Evolutionary conservation across 1,140 invertebrate genomes (phyloP).

Genomic region (Kradibia gibbosae): DNA sequence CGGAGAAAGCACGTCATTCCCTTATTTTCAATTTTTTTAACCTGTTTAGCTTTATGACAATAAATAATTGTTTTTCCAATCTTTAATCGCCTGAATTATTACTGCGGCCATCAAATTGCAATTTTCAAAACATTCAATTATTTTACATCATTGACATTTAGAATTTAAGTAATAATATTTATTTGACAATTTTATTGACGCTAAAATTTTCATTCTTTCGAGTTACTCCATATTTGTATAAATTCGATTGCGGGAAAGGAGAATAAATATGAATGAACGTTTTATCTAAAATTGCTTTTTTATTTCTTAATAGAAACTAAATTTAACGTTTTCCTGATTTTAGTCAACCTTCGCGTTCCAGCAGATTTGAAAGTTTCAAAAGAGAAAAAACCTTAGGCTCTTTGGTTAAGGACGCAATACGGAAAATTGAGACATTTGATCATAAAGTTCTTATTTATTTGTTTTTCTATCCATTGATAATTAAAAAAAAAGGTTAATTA

Average conservation of each 20-base stretch:
- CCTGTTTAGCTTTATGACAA: too few relatives aligned
- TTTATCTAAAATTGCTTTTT: slow-evolving; percentile 4
- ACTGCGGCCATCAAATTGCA: background rate
- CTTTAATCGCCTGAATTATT: background rate
- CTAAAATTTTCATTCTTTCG: background rate
- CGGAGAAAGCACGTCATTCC: too few relatives aligned
- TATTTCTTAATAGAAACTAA: background rate
- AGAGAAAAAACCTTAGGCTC: background rate
- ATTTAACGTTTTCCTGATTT: background rate
- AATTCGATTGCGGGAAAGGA: background rate
- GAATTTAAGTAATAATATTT: background rate
- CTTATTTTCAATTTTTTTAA: too few relatives aligned
- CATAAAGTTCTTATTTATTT: too few relatives aligned
- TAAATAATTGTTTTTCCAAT: background rate
- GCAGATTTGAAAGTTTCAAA: slow-evolving; percentile 12
- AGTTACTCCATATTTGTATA: background rate
- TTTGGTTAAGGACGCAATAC: background rate
- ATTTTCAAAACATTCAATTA: background rate
- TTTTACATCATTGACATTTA: background rate
- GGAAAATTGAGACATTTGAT: background rate
- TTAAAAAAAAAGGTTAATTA: too few relatives aligned
- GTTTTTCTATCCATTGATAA: too few relatives aligned
- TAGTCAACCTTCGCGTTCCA: slow-evolving; percentile 1
- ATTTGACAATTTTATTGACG: too few relatives aligned
- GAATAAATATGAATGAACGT: background rate